A percentile compares a stretch with the other conserved stretches of the same genome.
phyloP scores from a whole-genome alignment of 1,140 invertebrate genomes.

The Aradophagus sp. region DNA sequence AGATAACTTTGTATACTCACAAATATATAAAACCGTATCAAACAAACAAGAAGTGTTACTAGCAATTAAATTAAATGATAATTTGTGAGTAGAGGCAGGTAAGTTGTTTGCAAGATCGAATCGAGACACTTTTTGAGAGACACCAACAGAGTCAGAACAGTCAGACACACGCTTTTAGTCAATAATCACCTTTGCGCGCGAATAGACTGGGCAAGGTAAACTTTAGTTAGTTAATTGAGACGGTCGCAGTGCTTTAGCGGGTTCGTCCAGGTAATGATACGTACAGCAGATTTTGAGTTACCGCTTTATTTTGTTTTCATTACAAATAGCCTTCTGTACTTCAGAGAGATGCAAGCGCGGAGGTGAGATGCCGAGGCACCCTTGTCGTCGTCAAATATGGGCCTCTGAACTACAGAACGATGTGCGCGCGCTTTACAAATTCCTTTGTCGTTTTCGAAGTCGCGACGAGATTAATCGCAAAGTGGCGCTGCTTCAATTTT shows the following conservation, averaged over 20 bases:
- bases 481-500: constrained; percentile 15
- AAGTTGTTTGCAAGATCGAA: too few species aligned
- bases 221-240: constrained; percentile 37
- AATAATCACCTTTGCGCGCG: constrained; percentile 59
- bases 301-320: constrained; percentile 28
- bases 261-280: constrained; percentile 60
- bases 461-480: constrained; percentile 9
- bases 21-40: too few species aligned
- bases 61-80: too few species aligned
- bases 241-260: constrained; percentile 51
- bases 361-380: too few species aligned
- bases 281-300: constrained; percentile 26
- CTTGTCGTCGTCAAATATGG: constrained; percentile 9
- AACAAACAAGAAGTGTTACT: too few species aligned
- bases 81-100: constrained; percentile 16
- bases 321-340: constrained; percentile 54
- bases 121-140: constrained; percentile 31
- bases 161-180: constrained; percentile 66
- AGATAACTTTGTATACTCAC: too few species aligned
- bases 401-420: constrained; percentile 51
- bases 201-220: constrained; percentile 61
- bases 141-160: constrained; percentile 53
- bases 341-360: constrained; percentile 43
- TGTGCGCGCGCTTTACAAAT: constrained; percentile 13
- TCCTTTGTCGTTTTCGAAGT: constrained; percentile 10